Evolutionary conservation across 2,888 invertebrate species (phyloP), one percentile per base, ranked within the genome.

Genomic region (Orchesellides sinensis): DNA sequence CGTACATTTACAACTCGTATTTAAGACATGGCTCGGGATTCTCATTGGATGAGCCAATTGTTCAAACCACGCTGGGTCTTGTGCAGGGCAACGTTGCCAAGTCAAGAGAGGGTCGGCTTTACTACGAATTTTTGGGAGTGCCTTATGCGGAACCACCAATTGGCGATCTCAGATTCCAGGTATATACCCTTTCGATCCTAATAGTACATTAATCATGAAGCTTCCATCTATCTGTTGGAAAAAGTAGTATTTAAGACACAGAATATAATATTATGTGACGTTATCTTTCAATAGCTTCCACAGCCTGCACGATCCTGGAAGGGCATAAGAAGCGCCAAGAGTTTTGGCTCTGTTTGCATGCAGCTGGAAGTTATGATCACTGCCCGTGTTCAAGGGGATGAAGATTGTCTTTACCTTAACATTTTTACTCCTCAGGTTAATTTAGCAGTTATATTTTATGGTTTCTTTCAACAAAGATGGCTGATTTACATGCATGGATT

Each of bases 341-440:
- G 54, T 25, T 80, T 72, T 32, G 84, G 78, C 49, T 40, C 80
- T 19, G 74, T 65, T 12, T 85, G 85, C 65, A 74, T 85, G 49
- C 85, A 85, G 29, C 52, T 79, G 17, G 84, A 84, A 27, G 74
- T 78, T 17, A 83, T 79, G 79, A 72, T 79, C 14, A 79, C 79
- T 17, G 79, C 35, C 14, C 69, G 74, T 6, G 40, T 74, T 0
- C 56, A 74, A 49, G 83, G 83, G 14, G 54, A 54, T 14, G 83
- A 83, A 65, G 70, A 74, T 49, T 83, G 80, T 40, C 29, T 83
- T 5, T 75, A 54, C 40, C 17, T 80, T n/a, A 80, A 83, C 49
- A 49, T 32, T 5, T 32, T 6, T 32, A 40, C 40, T 2, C 40
- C 40, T 14, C 40, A 40, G 10, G 40, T 40, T 32, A 32, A 10